These are phyloP conservation scores for Standfussiana lucernea DNA, from an alignment of 2,888 invertebrate genomes.

Conservation along the genomic window DNA sequence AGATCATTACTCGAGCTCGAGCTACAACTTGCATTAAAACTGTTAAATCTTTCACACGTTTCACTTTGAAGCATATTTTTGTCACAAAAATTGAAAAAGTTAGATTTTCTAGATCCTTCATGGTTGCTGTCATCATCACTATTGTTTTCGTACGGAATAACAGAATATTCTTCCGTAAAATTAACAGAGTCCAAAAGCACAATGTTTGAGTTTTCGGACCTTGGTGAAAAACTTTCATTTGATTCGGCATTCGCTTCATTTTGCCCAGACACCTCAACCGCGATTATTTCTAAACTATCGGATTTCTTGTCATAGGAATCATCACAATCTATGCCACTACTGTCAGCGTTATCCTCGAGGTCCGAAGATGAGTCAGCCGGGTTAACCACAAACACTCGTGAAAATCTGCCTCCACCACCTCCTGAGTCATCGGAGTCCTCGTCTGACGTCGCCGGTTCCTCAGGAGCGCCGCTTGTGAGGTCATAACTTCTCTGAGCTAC, in stretches of 20 bases:
- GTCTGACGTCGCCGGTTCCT: constrained; percentile 87
- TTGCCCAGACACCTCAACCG: constrained; percentile 77
- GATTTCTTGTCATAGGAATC: constrained; percentile 91
- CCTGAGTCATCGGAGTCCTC: constrained; percentile 90
- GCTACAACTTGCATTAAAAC: constrained; percentile 85
- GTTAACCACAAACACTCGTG: constrained; percentile 93
- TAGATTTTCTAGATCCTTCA: constrained; percentile 72
- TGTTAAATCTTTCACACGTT: constrained; percentile 86
- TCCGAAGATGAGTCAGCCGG: constrained; percentile 91
- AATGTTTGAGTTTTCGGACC: constrained; percentile 76
- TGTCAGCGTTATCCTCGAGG: constrained; percentile 91
- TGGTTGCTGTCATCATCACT: constrained; percentile 77
- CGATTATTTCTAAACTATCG: constrained; percentile 84
- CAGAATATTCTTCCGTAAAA: constrained; percentile 82
- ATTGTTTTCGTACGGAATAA: constrained; percentile 77
- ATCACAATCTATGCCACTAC: constrained; percentile 91
- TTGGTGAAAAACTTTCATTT: constrained; percentile 73
- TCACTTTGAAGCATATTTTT: constrained; percentile 88
- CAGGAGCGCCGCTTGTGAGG: constrained; percentile 85
- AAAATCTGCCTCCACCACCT: constrained; percentile 90
- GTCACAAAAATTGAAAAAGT: constrained; percentile 83
- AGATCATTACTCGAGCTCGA: constrained; percentile 77
- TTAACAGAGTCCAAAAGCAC: constrained; percentile 83
- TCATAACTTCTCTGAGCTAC: constrained; percentile 87
- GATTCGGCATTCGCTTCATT: constrained; percentile 77